Evolutionary conservation across 2,888 invertebrate species (phyloP), one percentile per base, ranked within the genome.

Genomic region (Leptinotarsa juncta): DNA sequence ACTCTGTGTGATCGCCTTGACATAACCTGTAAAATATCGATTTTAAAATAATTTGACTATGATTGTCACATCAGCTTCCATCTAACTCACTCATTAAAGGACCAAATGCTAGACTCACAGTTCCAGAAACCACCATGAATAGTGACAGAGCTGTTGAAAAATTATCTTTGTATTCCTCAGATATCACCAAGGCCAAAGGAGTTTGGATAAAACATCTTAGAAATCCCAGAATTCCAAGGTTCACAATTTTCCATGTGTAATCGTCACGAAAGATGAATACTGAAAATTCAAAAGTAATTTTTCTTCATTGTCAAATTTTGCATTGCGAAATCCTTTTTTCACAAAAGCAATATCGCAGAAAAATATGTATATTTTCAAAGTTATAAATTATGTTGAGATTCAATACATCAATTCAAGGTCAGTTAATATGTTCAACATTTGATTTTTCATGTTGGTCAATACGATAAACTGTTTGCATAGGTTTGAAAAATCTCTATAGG

Each of bases 131-230:
- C 32, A 94, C 90, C 85, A 94, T 93, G 82, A 92, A 94, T 57
- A 95, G 86, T 0, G 94, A 93, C 81, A 94, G 91, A 0, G 94
- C 94, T 1, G 93, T 93, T 10, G 94, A 91, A 82, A 94, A 94
- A 81, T 92, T 90, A 67, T 94, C 91, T 2, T 92, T 91, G 70
- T 93, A 91, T 73, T 91, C 90, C 76, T 93, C 94, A 50, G 94
- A 91, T 68, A 95, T 91, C 3, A 94, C 90, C 15, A 94, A 88
- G n/a, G 94, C 92, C 79, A 94, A 86, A 4, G 94, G 90, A 7
- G 94, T 94, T 80, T 93, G 92, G 4, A 95, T 90, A 83, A 93
- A 92, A 74, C 93, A 93, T 72, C 94, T 89, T 65, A 94, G 89
- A 74, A 93, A 89, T 0, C 95, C 94, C 55, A 94, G 91, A 57